Evolutionary conservation across 2,888 invertebrate genomes (phyloP), one percentile per base, ranked within the genome.

Genomic region (Abrostola tripartita): DNA sequence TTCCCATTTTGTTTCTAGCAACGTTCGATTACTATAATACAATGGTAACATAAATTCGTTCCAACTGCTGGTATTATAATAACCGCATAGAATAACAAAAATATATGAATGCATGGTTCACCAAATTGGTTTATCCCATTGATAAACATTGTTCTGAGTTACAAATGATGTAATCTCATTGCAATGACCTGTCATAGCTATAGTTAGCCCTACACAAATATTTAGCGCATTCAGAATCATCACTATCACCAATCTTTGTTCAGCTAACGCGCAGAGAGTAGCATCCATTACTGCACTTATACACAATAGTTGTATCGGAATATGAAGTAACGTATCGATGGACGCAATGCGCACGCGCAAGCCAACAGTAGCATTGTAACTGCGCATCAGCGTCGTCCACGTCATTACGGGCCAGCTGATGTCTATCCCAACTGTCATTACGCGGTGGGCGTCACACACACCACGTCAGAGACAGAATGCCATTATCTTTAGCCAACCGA

Each of bases 391-490:
- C 58, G 65, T 51, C 37, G 36, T 8, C 37, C n/a, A 41, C 61
- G 74, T 63, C 63, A 56, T 52, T 37, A 35, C 12, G 42, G 14
- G 6, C 24, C 71, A 71, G 64, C 64, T 70, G 64, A 56, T 59
- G 35, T 56, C 42, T 50, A 56, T 61, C 37, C 36, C 24, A 12
- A 11, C 24, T 74, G 71, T 51, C 64, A 63, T 41, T 24, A 44
- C 37, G 47, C 10, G 11, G 71, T 74, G 57, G 70, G 58, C 58
- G 63, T 55, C 40, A 38, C 9, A 47, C 40, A 38, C 9, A 47
- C 40, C 24, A 63, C 55, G 63, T 64, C 71, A 64, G 9, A 40
- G 44, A 42, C 8, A 37, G 5, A 10, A 52, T 49, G 55, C 51
- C 49, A 56, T 37, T 47, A 24, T 11, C 5, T 41, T 5, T 41